Evolutionary conservation across 2,113 vertebrate species (phyloP).

Genomic region (Butastur rufipennis): DNA sequence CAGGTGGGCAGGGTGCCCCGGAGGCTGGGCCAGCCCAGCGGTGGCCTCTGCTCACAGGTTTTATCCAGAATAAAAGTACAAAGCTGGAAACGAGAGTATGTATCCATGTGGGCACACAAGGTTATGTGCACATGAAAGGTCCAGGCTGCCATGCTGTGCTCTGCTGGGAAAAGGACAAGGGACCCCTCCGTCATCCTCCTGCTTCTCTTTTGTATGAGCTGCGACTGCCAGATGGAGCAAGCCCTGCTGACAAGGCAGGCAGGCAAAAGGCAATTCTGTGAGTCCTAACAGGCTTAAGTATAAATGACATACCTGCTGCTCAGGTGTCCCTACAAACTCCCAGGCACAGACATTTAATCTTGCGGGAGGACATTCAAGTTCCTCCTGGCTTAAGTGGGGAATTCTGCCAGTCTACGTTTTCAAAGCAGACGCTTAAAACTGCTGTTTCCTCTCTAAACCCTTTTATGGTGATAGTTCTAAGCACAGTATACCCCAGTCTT

Average conservation of each 20-base stretch:
- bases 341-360: background rate
- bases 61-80: background rate
- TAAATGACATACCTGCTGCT: background rate
- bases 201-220: background rate
- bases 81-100: background rate
- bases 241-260: background rate
- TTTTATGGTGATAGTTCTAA: background rate
- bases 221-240: background rate
- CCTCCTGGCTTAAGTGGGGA: background rate
- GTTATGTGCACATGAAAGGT: background rate
- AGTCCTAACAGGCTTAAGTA: background rate
- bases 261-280: background rate
- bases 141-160: background rate
- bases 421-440: background rate
- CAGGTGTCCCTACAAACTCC: background rate
- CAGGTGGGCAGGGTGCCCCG: accelerated
- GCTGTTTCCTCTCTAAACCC: background rate
- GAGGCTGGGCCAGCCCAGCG: background rate
- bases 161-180: background rate
- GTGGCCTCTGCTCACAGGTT: background rate
- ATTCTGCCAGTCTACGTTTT: background rate
- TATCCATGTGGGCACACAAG: background rate
- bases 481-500: background rate
- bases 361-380: background rate
- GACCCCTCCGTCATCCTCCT: background rate